Evolutionary conservation across 2,888 invertebrate genomes (phyloP), one percentile per base, ranked within the genome.

Genomic region (Incurvaria masculella): DNA sequence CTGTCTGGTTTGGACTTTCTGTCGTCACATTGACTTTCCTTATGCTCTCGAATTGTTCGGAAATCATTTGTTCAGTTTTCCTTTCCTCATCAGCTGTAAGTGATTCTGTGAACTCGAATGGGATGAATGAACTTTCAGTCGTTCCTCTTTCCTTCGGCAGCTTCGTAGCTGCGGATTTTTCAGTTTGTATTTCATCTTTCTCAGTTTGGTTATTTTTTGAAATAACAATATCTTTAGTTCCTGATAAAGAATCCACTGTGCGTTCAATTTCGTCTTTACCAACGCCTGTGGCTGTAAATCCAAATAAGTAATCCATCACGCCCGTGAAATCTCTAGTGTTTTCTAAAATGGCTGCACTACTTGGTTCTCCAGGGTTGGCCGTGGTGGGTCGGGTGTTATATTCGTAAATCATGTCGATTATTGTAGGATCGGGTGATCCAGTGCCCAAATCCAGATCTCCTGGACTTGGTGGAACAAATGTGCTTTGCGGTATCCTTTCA

Each of bases 361-460:
- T 4, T 23, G 23, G 10, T 23, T 6, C 23, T 23, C 51, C 64
- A 17, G 54, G 59, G 2, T 64, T 61, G 6, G 62, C 58, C 18
- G 68, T 59, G 57, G 72, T 72, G 6, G 72, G 68, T 27, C 66
- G 62, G 51, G 62, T 61, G 52, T n/a, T n/a, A n/a, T n/a, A n/a
- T n/a, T n/a, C n/a, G n/a, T 60, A 57, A 57, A 63, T 68, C 50
- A 63, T 63, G 45, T 74, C 74, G 16, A 66, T 58, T 5, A 63
- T 57, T 4, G 71, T 69, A 2, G 72, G 62, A 47, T 80, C 66
- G 49, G 79, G 68, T 19, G 72, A 59, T 26, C 68, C 66, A 27
- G 70, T 70, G 14, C 72, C 78, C 49, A 76, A 61, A 57, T 79
- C 79, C 45, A 72, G 59, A 47, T 76, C 75, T n/a, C 69, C 74